A percentile compares a stretch with the other conserved stretches of the same genome.
Conservation (phyloP, 1,140 invertebrate genomes). For the Monochamus saltuarius region DNA sequence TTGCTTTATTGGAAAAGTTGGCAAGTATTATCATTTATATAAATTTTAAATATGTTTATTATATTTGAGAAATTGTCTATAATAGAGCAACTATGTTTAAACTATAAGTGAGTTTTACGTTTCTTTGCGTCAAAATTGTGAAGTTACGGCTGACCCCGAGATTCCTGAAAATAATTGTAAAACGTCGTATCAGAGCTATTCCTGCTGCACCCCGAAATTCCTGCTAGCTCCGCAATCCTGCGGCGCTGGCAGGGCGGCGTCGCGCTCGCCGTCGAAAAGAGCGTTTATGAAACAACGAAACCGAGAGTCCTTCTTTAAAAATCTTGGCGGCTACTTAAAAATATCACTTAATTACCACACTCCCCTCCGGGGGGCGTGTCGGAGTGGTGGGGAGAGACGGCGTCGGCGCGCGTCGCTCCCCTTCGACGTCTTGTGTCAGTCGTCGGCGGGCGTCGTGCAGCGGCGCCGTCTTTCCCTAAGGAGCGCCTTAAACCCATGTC, state of each 20-base stretch:
- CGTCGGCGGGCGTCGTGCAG: constrained; percentile 48
- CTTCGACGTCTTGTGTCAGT: constrained; percentile 51
- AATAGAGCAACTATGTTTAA: too few species aligned
- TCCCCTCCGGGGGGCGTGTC: constrained; percentile 48
- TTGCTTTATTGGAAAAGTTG: too few species aligned
- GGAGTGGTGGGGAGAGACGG: constrained; percentile 33
- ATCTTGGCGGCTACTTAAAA: constrained; percentile 52
- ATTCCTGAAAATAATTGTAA: too few species aligned
- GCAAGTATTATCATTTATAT: too few species aligned
- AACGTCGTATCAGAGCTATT: not conserved
- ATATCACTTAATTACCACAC: constrained; percentile 49
- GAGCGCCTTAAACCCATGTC: constrained; percentile 51
- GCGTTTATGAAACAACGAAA: constrained; percentile 40
- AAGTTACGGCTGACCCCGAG: too few species aligned
- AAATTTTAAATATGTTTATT: too few species aligned
- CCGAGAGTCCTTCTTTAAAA: constrained; percentile 41
- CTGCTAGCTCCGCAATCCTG: not conserved
- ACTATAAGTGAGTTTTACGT: too few species aligned
- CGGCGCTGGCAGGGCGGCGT: not conserved
- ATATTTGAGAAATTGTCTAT: too few species aligned
- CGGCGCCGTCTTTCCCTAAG: constrained; percentile 45
- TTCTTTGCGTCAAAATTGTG: too few species aligned
- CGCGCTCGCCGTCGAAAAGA: constrained; percentile 20
- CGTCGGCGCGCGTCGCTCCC: constrained; percentile 45
- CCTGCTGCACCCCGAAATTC: not conserved